phyloP scores from a whole-genome alignment of 2,113 vertebrate species.

The Murina feae region DNA sequence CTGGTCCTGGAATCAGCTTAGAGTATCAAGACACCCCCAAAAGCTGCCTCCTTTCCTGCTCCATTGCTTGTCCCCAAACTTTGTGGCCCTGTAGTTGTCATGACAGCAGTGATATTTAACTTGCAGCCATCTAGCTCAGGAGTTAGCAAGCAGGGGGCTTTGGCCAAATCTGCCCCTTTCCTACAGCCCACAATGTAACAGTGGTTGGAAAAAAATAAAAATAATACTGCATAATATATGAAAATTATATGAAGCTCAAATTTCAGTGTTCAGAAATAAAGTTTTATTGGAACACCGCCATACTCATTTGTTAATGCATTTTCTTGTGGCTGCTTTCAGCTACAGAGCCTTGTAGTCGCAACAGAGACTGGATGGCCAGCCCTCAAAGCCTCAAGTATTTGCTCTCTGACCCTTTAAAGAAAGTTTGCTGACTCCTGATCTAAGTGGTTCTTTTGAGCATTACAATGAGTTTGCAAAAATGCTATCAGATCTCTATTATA shows the following conservation, averaged over 20 bases:
- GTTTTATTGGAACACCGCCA: neutral
- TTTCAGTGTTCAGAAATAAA: neutral
- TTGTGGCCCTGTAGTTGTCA: too few species aligned
- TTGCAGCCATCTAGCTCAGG: accelerated
- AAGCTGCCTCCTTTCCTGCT: too few species aligned
- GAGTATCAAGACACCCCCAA: accelerated
- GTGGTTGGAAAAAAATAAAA: neutral
- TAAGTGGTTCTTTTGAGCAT: neutral
- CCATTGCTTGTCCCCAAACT: neutral
- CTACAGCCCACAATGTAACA: neutral
- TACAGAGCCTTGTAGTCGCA: neutral
- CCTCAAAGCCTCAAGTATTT: neutral
- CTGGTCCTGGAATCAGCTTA: neutral
- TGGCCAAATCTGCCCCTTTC: neutral
- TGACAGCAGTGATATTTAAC: neutral
- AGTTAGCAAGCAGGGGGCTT: neutral
- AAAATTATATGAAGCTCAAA: neutral
- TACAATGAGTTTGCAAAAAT: neutral
- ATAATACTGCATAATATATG: neutral
- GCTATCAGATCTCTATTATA: neutral
- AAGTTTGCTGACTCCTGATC: neutral
- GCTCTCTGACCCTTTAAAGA: neutral
- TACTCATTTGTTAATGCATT: neutral
- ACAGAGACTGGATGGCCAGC: neutral
- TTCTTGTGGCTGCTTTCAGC: neutral